A percentile compares a stretch with the other conserved stretches of the same genome.
Conservation (phyloP, 1,140 invertebrate species). For the Drosophila insularis region DNA sequence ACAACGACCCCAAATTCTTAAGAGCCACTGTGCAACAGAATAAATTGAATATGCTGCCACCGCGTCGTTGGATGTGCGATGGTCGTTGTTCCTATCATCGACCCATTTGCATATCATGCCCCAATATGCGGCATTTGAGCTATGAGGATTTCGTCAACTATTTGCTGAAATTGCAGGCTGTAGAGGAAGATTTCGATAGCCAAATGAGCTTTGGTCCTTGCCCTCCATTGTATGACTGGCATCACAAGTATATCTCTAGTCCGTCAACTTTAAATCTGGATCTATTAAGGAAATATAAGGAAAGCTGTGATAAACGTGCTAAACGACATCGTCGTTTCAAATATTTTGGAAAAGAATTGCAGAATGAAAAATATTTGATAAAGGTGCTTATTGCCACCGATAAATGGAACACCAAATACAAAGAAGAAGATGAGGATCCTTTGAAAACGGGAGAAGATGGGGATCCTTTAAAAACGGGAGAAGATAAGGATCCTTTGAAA, state of each 20-base stretch:
- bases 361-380: not conserved
- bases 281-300: not conserved
- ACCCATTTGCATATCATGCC: not conserved
- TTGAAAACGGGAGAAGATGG: not conserved
- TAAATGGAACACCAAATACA: not conserved
- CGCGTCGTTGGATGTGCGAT: constrained; percentile 36
- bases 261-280: not conserved
- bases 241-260: not conserved
- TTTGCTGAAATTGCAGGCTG: not conserved
- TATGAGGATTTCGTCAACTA: constrained; percentile 23
- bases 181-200: not conserved
- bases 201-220: not conserved
- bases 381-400: not conserved
- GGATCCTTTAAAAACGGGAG: not conserved
- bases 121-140: constrained; percentile 41
- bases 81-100: constrained; percentile 33
- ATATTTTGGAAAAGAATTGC: not conserved
- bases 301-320: not conserved
- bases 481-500: too few species aligned
- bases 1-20: not conserved
- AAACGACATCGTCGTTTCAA: not conserved
- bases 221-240: not conserved
- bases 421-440: not conserved
- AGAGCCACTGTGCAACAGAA: not conserved
- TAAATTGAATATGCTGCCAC: not conserved